Evolutionary conservation across 2,888 invertebrate genomes (phyloP), one percentile per base, ranked within the genome.

Genomic region (Gymnoscelis rufifasciata): DNA sequence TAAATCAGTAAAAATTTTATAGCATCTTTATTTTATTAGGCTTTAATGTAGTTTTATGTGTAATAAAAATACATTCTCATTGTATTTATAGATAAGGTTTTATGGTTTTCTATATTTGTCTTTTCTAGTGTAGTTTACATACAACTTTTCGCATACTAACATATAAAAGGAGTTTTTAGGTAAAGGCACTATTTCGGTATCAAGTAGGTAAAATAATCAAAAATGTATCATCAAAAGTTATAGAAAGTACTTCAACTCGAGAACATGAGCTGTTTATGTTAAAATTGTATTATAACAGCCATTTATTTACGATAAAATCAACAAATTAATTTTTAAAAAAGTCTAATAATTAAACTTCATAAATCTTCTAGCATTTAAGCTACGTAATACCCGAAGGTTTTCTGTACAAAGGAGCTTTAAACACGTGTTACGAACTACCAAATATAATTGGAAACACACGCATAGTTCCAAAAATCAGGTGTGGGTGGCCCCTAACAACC

Each of bases 401-500:
- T 36, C 5, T 7, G 10, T 12, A 39, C 39, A 39, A 39, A 39
- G 29, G 30, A 27, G 10, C 11, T 29, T 30, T 15, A 15, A 30
- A 30, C 39, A 23, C 23, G 31, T 38, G 23, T 19, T 45, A 24
- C 29, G 28, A 39, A 45, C 45, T 24, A 29, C 44, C 14, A 11
- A 44, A 55, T 51, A 51, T 53, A 54, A 54, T 52, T 49, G 50
- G 49, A 55, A 57, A 46, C 54, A 69, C 65, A 65, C 56, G 62
- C 68, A 71, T 71, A 70, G 52, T 56, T 71, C 70, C 64, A 74
- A 76, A 78, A 83, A 82, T 83, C 81, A 83, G 60, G 54, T 29
- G 47, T 4, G 38, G 47, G 52, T 38, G 41, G 10, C 35, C 11
- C 35, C 19, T 10, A 11, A 10, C 14, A 42, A 51, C 54, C 54